Base-by-base conservation (phyloP, 2,888 invertebrate species). In the Rhaphigaster nebulosa region DNA sequence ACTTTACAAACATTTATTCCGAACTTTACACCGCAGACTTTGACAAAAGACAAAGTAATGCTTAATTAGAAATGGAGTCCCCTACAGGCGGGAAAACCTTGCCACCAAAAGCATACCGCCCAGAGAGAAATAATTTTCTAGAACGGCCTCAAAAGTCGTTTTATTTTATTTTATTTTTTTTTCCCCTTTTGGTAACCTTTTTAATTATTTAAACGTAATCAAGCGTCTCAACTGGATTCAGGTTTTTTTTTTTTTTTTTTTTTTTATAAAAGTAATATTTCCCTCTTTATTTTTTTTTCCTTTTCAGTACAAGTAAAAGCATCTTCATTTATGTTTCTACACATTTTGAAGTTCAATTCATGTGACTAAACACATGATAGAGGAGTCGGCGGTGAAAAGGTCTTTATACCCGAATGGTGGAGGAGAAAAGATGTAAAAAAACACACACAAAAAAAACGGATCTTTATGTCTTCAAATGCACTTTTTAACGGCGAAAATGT, bases 121-220 rank as follows among this genome's bases (percentile, higher is more conserved):
- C 52, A 87, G 54, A 52, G 87, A 34, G 87, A 52, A 87, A 87
- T 87, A 34, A 87, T 87, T 87, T 50, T 52, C 4, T 29, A 87
- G 41, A 38, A 60, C 38, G 23, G 34, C 52, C 88, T 65, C 38
- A 60, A 56, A 65, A 88, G 65, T 88, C 88, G 60, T 88, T 88
- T 60, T 60, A 65, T 56, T 88, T 15, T 87, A n/a, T 41, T 45
- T 38, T 10, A n/a, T n/a, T n/a, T n/a, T n/a, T 54, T 23, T 41
- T 26, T 41, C 56, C 41, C 41, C 26, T 45, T 56, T 88, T 29
- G 4, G 41, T 88, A 88, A 88, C 88, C 60, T 88, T 88, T 88
- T 88, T 88, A 88, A 88, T 88, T 88, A 88, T 88, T 88, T 88
- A 60, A 88, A 88, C 88, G 65, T 60, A 88, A 88, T 88, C 88